Evolutionary conservation across 2,888 invertebrate species (phyloP), one percentile per base, ranked within the genome.

Genomic region (Matsumyia berberina): DNA sequence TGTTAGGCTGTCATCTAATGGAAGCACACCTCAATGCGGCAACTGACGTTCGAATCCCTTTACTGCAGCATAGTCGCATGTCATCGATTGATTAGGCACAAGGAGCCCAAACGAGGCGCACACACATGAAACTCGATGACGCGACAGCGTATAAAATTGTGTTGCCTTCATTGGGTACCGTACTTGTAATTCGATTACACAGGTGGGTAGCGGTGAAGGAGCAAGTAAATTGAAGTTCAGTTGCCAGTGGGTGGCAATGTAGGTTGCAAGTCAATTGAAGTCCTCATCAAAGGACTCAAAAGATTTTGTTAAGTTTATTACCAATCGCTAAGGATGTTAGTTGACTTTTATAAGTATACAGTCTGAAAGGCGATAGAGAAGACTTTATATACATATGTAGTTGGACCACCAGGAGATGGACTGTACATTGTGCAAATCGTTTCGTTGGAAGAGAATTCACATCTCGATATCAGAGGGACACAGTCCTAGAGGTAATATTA

Each of bases 1-100:
- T 81, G 53, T 81, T 76, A 62, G 44, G 67, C 55, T 80, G 67
- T 55, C 67, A 60, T 37, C 80, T 73, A 80, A 73, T 80, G 44
- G 60, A 76, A 67, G 53, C 60, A 62, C 70, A 81, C 57, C 64
- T 81, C 46, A 76, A 69, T 70, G 57, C 70, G 70, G 76, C 69
- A 46, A 6, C 55, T 64, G 67, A n/a, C n/a, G n/a, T 24, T 15
- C 39, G 42, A 33, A 57, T 46, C 31, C 17, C 19, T 12, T 46
- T 46, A 31, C 33, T 55, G 24, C 42, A 11, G 72, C 60, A 58
- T 53, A 62, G 37, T 69, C 55, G 60, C 33, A 60, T 74, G 62
- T 24, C 7, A 46, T 69, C 74, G 46, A 69, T 76, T 69, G 74
- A 81, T 69, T 60, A 44, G 70, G 35, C 17, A 9, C 12, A 39